Conservation (phyloP, 2,113 vertebrate genomes). For the Stercorarius parasiticus region DNA sequence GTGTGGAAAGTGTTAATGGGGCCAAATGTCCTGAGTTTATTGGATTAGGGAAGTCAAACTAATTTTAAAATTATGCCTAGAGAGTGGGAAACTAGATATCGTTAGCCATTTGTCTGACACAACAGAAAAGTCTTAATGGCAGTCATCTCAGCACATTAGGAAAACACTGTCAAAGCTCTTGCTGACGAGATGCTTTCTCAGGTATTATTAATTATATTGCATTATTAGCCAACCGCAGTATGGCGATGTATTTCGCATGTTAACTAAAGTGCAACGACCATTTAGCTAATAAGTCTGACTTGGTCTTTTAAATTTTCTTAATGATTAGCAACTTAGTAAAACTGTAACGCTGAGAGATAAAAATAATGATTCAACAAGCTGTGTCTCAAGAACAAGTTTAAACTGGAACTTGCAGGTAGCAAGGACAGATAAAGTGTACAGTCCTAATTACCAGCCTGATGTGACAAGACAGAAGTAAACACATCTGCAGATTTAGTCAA, state of each 20-base stretch:
- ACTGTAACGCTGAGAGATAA: conserved; percentile 61
- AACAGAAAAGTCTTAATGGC: conserved; percentile 57
- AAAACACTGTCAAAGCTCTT: conserved; percentile 62
- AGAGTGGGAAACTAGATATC: conserved; percentile 12
- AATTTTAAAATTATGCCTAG: conserved; percentile 54
- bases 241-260: conserved; percentile 18
- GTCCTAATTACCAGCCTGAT: not conserved
- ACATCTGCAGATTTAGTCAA: not conserved
- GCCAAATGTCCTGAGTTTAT: conserved; percentile 40
- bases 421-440: not conserved
- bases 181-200: conserved; percentile 77
- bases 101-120: conserved; percentile 33
- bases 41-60: conserved; percentile 63
- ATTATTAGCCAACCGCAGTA: conserved; percentile 64
- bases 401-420: conserved; percentile 13
- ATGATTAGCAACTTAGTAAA: conserved; percentile 79
- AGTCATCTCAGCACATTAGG: conserved; percentile 54
- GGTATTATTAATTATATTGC: conserved; percentile 74
- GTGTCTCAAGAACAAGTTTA: conserved; percentile 43
- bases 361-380: conserved; percentile 46
- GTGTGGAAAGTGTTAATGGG: conserved; percentile 47
- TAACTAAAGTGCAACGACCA: conserved; percentile 64
- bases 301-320: conserved; percentile 62
- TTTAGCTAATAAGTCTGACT: conserved; percentile 68
- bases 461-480: conserved; percentile 5